Evolutionary conservation across 2,113 vertebrate species (phyloP).

Genomic region (Monopterus albus): DNA sequence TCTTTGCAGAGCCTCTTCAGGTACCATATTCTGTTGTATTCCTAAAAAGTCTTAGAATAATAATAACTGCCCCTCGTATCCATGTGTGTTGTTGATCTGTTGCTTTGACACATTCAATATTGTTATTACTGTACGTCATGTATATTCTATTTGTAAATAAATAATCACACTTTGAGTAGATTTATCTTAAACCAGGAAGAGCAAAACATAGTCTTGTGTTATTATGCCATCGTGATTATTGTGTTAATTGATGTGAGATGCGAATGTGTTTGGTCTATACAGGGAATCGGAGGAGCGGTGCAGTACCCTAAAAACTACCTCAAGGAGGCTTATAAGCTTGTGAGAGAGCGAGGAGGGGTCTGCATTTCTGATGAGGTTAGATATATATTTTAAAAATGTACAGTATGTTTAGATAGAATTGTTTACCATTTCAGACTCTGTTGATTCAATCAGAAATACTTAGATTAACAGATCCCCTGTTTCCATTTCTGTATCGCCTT

Average conservation of each 20-base stretch:
- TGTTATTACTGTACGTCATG: background rate
- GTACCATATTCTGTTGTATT: conserved; percentile 69
- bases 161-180: background rate
- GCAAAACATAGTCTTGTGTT: background rate
- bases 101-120: background rate
- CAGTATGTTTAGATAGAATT: no score
- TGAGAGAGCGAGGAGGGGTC: conserved; percentile 88
- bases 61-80: background rate
- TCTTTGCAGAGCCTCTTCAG: conserved; percentile 96
- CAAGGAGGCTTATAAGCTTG: conserved; percentile 86
- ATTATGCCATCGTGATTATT: background rate
- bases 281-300: conserved; percentile 90
- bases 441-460: background rate
- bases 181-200: background rate
- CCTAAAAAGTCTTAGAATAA: background rate
- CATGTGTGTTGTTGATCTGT: background rate
- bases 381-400: background rate
- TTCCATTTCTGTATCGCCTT: background rate
- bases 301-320: conserved; percentile 93
- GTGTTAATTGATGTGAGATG: background rate
- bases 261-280: conserved; percentile 37
- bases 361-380: conserved; percentile 94
- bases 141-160: background rate
- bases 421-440: no score
- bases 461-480: background rate